phyloP scores from a whole-genome alignment of 1,140 invertebrate species.

The Lordiphosa mommai region DNA sequence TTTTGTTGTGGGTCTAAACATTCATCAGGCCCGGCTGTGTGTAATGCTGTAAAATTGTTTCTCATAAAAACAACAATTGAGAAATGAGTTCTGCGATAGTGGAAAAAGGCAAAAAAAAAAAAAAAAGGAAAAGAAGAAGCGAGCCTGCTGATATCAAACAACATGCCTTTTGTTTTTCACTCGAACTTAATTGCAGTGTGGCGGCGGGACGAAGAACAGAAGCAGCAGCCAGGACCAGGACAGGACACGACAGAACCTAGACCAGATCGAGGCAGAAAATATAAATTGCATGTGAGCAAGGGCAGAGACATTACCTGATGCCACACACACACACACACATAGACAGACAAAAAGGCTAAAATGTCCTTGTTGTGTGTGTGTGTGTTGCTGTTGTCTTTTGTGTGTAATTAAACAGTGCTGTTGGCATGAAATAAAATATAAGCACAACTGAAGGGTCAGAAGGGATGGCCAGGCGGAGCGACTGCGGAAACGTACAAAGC shows the following conservation, averaged over 20 bases:
- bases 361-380: conserved; percentile 12
- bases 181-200: conserved; percentile 69
- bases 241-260: conserved; percentile 12
- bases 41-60: conserved; percentile 64
- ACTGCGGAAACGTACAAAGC: conserved; percentile 69
- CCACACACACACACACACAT: conserved; percentile 31
- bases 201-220: background rate
- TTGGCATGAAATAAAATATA: conserved; percentile 77
- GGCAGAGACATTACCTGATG: conserved; percentile 63
- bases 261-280: conserved; percentile 48
- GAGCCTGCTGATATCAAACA: conserved; percentile 61
- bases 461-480: conserved; percentile 11
- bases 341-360: conserved; percentile 11
- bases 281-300: conserved; percentile 74
- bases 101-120: too few species aligned
- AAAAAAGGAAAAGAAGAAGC: background rate
- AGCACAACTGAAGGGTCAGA: conserved; percentile 47
- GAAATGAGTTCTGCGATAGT: conserved; percentile 47
- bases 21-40: conserved; percentile 26
- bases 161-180: conserved; percentile 74
- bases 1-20: conserved; percentile 4
- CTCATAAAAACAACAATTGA: conserved; percentile 53
- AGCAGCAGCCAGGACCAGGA: conserved; percentile 3
- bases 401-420: conserved; percentile 76
- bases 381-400: conserved; percentile 60